phyloP scores from a whole-genome alignment of 2,888 invertebrate genomes.

The Bedellia somnulentella region DNA sequence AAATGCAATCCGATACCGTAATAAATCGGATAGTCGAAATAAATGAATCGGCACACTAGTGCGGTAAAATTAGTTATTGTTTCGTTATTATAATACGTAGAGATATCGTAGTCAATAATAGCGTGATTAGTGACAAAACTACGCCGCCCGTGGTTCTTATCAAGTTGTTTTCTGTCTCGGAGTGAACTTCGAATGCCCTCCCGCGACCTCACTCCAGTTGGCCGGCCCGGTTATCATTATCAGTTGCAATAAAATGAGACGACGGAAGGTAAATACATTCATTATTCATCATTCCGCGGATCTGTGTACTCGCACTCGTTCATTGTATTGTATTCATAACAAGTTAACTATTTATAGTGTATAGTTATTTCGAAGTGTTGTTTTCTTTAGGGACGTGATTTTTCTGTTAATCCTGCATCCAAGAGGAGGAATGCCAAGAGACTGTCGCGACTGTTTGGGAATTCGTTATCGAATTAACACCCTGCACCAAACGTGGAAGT shows the following conservation, averaged over 20 bases:
- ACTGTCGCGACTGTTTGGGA: conserved; percentile 82
- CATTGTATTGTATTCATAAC: conserved; percentile 9
- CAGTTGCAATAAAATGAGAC: conserved; percentile 49
- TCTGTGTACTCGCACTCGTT: conserved; percentile 1
- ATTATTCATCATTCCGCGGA: conserved; percentile 30
- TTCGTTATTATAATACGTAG: too few relatives aligned
- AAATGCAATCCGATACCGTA: too few relatives aligned
- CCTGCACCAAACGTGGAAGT: conserved; percentile 93
- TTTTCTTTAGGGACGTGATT: conserved; percentile 36
- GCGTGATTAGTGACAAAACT: conserved; percentile 29
- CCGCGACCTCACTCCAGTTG: conserved; percentile 42
- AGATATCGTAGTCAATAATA: too few relatives aligned
- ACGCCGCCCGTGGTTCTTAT: conserved; percentile 47
- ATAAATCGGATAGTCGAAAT: too few relatives aligned
- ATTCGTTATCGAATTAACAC: conserved; percentile 85
- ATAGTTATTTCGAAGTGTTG: conserved; percentile 13
- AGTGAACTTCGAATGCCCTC: conserved; percentile 54
- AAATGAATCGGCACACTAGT: too few relatives aligned
- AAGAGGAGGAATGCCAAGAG: conserved; percentile 66
- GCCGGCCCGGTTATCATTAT: conserved; percentile 46
- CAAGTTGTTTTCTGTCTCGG: conserved; percentile 41
- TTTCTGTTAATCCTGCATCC: conserved; percentile 48
- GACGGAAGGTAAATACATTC: conserved; percentile 39
- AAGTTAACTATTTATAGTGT: conserved; percentile 7
- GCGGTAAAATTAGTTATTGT: too few relatives aligned